A percentile compares a stretch with the other conserved stretches of the same genome.
Evolutionary conservation across 2,888 invertebrate species (phyloP).

Genomic region (Drosophila buzzatii): DNA sequence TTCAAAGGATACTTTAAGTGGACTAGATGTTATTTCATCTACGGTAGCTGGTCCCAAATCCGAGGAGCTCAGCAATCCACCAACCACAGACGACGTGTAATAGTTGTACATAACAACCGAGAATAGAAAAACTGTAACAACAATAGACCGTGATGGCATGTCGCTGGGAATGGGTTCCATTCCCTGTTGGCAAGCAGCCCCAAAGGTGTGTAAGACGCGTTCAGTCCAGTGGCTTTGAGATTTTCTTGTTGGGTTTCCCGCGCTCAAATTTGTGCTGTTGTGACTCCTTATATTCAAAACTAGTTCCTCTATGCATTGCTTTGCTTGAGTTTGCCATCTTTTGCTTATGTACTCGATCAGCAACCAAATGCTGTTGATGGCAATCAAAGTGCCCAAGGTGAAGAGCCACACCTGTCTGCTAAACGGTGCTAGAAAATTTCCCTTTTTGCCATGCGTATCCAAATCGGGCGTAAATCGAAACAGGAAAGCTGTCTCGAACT

Average conservation of each 20-base stretch:
- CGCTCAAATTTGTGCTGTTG: neutral
- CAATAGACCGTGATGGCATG: constrained; percentile 72
- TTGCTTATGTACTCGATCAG: constrained; percentile 59
- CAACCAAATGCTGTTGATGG: constrained; percentile 73
- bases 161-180: constrained; percentile 76
- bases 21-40: constrained; percentile 78
- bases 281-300: neutral
- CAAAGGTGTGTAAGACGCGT: constrained; percentile 68
- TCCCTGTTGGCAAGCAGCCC: constrained; percentile 83
- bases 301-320: neutral
- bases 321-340: neutral
- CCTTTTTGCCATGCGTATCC: constrained; percentile 70
- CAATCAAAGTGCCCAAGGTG: constrained; percentile 52
- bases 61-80: constrained; percentile 82
- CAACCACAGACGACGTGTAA: constrained; percentile 84
- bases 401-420: constrained; percentile 77
- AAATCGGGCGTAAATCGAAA: constrained; percentile 83
- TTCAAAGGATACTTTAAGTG: constrained; percentile 82
- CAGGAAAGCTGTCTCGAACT: constrained; percentile 82
- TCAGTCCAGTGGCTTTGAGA: constrained; percentile 46
- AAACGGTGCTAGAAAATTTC: constrained; percentile 83
- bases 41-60: constrained; percentile 80
- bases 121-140: constrained; percentile 76
- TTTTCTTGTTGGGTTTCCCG: neutral
- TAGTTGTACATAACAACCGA: constrained; percentile 83